These are phyloP conservation scores for Bursaphelenchus okinawaensis DNA, from an alignment of 2,888 invertebrate species.

Conservation along the genomic window DNA sequence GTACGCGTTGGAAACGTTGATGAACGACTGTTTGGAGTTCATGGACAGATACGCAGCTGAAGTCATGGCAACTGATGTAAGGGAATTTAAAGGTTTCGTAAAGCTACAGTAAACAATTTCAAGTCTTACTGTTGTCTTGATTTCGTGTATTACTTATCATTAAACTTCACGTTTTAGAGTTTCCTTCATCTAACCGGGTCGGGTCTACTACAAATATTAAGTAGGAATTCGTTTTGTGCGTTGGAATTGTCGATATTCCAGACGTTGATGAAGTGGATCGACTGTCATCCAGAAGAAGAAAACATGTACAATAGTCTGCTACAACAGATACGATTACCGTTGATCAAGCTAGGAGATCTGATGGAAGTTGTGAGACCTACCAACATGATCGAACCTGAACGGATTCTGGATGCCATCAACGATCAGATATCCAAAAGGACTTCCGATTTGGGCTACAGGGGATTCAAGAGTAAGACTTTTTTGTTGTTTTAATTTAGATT, in stretches of 20 bases:
- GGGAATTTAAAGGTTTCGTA: neutral
- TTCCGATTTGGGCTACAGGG: constrained; percentile 77
- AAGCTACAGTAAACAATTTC: too few relatives aligned
- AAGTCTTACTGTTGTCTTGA: too few relatives aligned
- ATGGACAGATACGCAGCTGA: constrained; percentile 83
- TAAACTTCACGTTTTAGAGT: constrained; percentile 21
- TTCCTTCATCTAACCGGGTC: constrained; percentile 59
- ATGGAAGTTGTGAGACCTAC: constrained; percentile 82
- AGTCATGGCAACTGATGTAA: constrained; percentile 72
- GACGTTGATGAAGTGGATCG: constrained; percentile 61
- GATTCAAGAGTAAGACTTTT: constrained; percentile 33
- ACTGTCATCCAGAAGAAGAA: constrained; percentile 23
- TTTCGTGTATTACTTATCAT: too few relatives aligned
- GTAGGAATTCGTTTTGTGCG: constrained; percentile 89
- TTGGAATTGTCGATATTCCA: constrained; percentile 89
- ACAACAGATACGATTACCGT: constrained; percentile 69
- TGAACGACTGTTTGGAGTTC: constrained; percentile 77
- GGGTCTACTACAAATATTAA: constrained; percentile 77
- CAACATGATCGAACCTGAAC: constrained; percentile 77
- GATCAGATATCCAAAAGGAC: constrained; percentile 74
- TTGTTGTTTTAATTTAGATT: neutral
- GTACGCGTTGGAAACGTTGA: constrained; percentile 65
- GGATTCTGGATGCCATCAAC: constrained; percentile 86
- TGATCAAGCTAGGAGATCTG: constrained; percentile 81
- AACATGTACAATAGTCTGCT: neutral